These are phyloP conservation scores for Phallusia fumigata DNA, from an alignment of 23 tunicate genomes.

Conservation along the genomic window DNA sequence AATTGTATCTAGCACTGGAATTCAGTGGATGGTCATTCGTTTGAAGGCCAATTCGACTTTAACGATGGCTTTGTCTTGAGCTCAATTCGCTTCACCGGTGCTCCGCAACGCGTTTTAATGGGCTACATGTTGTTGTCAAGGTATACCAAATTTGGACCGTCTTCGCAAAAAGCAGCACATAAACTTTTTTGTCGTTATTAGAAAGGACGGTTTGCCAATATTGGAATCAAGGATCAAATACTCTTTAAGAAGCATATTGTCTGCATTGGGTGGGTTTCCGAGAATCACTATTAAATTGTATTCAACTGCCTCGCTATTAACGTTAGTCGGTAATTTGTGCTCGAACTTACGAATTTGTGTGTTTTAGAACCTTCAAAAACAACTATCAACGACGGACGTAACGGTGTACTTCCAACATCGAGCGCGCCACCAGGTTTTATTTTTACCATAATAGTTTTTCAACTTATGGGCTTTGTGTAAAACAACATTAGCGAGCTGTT, in stretches of 20 bases:
- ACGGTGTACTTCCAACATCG: no score
- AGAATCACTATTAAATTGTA: no score
- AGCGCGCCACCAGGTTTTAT: no score
- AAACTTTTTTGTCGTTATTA: background rate
- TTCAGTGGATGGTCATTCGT: background rate
- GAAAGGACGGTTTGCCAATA: background rate
- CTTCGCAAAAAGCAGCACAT: no score
- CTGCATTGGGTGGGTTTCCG: background rate
- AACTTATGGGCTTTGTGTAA: no score
- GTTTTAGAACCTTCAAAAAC: no score
- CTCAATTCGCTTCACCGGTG: background rate
- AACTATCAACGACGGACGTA: no score
- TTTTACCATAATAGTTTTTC: no score
- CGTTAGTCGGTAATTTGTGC: no score
- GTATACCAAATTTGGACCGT: background rate
- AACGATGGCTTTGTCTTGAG: background rate
- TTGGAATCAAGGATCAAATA: background rate
- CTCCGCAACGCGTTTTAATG: constrained; percentile 4
- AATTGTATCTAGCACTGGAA: background rate
- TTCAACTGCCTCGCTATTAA: no score
- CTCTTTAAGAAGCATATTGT: background rate
- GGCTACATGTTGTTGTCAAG: background rate
- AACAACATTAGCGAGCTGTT: no score
- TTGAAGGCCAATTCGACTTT: background rate
- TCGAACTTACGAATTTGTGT: no score